Percentiles rank a stretch among this genome's conserved stretches.
These are phyloP conservation scores for Nothocercus nigrocapillus DNA, from an alignment of 2,113 vertebrate species.

Conservation along the genomic window DNA sequence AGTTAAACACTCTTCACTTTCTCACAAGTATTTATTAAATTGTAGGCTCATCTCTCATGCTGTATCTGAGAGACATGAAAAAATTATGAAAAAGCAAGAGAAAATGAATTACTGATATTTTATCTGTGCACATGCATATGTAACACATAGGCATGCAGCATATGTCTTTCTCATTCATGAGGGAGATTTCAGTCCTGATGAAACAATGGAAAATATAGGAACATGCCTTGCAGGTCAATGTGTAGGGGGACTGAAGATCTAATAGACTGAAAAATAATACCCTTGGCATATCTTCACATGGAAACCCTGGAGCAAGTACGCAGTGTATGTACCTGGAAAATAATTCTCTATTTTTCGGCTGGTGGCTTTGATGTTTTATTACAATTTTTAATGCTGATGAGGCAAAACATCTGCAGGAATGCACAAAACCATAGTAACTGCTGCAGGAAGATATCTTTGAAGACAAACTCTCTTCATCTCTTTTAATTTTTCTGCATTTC, in stretches of 20 bases:
- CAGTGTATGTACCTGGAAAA: not conserved
- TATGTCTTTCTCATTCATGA: not conserved
- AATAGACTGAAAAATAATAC: not conserved
- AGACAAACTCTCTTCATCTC: not conserved
- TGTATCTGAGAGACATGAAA: not conserved
- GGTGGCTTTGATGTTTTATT: constrained; percentile 7
- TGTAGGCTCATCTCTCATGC: not conserved
- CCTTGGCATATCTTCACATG: not conserved
- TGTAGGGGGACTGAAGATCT: not conserved
- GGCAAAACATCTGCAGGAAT: constrained; percentile 8
- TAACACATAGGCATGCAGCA: not conserved
- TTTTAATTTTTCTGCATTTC: not conserved
- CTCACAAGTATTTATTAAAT: not conserved
- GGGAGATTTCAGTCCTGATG: not conserved
- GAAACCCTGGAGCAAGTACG: not conserved
- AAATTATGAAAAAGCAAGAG: not conserved
- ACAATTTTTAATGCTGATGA: constrained; percentile 28
- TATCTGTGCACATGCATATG: not conserved
- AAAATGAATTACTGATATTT: not conserved
- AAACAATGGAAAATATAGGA: not conserved
- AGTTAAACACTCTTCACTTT: not conserved
- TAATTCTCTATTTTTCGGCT: not conserved
- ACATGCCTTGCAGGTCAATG: not conserved
- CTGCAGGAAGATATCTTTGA: not conserved
- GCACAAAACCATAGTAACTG: constrained; percentile 51